Evolutionary conservation across 1,140 invertebrate species (phyloP), one percentile per base, ranked within the genome.

Genomic region (Drosophila insularis): DNA sequence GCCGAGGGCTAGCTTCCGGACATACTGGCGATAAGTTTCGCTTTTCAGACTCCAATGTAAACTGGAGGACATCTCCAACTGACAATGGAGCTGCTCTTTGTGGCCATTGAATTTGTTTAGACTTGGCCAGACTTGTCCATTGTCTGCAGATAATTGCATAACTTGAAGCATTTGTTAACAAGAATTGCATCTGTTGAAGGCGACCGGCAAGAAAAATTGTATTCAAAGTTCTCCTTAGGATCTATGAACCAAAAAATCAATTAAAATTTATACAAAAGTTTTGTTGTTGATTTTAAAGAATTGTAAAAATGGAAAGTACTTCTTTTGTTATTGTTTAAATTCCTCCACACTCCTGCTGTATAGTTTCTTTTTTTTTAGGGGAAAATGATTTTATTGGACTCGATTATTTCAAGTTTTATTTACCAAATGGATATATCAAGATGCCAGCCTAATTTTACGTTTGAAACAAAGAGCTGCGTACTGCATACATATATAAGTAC

Each of bases 1-100:
- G 81, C 74, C 75, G 63, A 81, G 69, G 63, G 74, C 14, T 62
- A 40, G 76, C 43, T 35, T 23, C 55, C 59, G 39, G 70, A 63
- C 78, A 74, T 5, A 27, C 27, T 58, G 64, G 54, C 50, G 31
- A 59, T 56, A 56, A 67, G 60, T 37, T 69, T 37, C 17, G 11
- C 40, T 13, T 14, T 46, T 14, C 32, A 53, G 40, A 19, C 19
- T 60, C 19, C 32, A 37, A 11, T 7, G 31, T 60, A 5, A 21
- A n/a, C 14, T n/a, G 27, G 13, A 19, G 11, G 19, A 40, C 43
- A 50, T 21, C 19, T 50, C 43, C 11, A 37, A 37, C 13, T 17
- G 21, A 50, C 67, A 64, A 56, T 59, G 19, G 13, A 39, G 5
- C 35, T 50, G 19, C 43, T 50, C 2, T 50, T 50, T 23, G 32